These are phyloP conservation scores for Bettongia penicillata DNA, from an alignment of 2,113 vertebrate genomes.

Conservation along the genomic window DNA sequence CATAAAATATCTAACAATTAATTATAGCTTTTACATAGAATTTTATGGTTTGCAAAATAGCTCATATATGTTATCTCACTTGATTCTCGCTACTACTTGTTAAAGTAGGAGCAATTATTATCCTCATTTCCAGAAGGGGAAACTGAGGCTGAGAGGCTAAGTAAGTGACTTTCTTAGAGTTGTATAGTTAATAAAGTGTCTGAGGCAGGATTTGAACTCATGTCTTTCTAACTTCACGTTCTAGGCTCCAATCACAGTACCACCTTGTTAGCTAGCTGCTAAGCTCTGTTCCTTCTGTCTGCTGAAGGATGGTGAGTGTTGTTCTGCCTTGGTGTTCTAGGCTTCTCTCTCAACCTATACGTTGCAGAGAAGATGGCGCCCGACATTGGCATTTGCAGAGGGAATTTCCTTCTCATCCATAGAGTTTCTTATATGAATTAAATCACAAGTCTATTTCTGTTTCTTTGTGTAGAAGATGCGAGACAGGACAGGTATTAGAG, in stretches of 20 bases:
- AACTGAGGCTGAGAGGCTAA: not conserved
- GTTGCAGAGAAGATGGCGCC: not conserved
- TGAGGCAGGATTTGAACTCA: not conserved
- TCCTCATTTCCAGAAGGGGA: not conserved
- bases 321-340: not conserved
- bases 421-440: not conserved
- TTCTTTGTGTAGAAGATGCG: not conserved
- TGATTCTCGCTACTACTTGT: not conserved
- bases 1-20: not conserved
- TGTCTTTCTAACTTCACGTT: not conserved
- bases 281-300: not conserved
- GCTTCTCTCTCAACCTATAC: not conserved
- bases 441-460: not conserved
- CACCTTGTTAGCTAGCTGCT: not conserved
- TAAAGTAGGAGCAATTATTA: not conserved
- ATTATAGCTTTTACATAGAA: not conserved
- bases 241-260: not conserved
- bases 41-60: not conserved
- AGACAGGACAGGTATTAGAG: not conserved
- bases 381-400: not conserved
- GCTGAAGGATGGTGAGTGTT: not conserved
- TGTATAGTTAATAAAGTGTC: not conserved
- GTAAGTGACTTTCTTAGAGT: not conserved
- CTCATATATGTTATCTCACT: not conserved
- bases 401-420: not conserved